phyloP scores from a whole-genome alignment of 1,140 invertebrate genomes.

The Pseudomyrmex pallidus region DNA sequence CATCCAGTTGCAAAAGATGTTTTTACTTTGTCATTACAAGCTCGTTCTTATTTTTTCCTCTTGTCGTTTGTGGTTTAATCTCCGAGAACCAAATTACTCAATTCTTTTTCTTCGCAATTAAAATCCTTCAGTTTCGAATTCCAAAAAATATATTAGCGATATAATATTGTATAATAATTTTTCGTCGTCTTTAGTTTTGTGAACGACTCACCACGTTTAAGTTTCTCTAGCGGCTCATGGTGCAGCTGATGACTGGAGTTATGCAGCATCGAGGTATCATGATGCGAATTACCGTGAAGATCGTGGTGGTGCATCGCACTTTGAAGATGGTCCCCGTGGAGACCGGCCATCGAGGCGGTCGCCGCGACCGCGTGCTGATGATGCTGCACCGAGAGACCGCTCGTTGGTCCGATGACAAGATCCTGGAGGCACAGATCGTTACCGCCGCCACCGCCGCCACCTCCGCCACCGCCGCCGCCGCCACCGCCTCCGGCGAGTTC shows the following conservation, averaged over 20 bases:
- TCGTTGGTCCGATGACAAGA: slow-evolving; percentile 86
- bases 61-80: too few species aligned
- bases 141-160: too few species aligned
- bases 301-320: slow-evolving; percentile 87
- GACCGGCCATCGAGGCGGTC: slow-evolving; percentile 87
- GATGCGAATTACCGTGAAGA: slow-evolving; percentile 86
- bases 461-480: slow-evolving; percentile 86
- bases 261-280: slow-evolving; percentile 85
- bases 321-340: slow-evolving; percentile 84
- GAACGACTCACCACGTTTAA: slow-evolving; percentile 91
- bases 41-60: too few species aligned
- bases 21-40: too few species aligned
- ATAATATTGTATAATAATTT: too few species aligned
- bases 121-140: too few species aligned
- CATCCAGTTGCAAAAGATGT: too few species aligned
- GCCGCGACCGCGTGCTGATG: slow-evolving; percentile 88
- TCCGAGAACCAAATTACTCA: too few species aligned
- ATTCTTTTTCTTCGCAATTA: too few species aligned
- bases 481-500: slow-evolving; percentile 85
- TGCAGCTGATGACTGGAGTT: slow-evolving; percentile 85
- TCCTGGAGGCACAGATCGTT: slow-evolving; percentile 90
- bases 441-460: slow-evolving; percentile 87
- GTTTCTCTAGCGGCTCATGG: slow-evolving; percentile 92
- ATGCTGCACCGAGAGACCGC: slow-evolving; percentile 84
- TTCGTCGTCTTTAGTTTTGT: slow-evolving; percentile 65